A percentile compares a stretch with the other conserved stretches of the same genome.
These are phyloP conservation scores for Danaus plexippus DNA, from an alignment of 1,140 invertebrate genomes.

Conservation along the genomic window DNA sequence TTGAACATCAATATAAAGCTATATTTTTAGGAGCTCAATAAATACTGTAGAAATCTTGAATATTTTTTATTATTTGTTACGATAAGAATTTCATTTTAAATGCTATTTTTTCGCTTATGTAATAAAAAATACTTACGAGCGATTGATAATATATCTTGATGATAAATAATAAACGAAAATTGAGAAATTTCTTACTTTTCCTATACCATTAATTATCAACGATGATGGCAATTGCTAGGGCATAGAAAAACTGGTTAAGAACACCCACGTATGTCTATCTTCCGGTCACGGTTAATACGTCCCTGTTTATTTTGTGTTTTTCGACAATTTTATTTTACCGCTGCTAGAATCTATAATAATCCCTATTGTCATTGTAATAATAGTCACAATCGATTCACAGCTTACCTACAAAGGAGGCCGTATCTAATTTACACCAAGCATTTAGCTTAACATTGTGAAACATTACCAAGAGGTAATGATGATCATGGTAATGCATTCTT, in stretches of 20 bases:
- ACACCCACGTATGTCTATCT: slow-evolving; percentile 59
- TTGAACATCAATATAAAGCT: too few species aligned
- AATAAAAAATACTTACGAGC: too few species aligned
- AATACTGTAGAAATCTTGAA: too few species aligned
- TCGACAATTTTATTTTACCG: slow-evolving; percentile 31
- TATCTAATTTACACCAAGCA: slow-evolving; percentile 62
- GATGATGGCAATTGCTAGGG: slow-evolving; percentile 13
- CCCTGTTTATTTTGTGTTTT: slow-evolving; percentile 56
- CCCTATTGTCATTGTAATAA: slow-evolving; percentile 33
- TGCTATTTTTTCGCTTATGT: too few species aligned
- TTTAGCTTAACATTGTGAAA: slow-evolving; percentile 68
- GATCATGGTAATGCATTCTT: slow-evolving; percentile 57
- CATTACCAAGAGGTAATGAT: slow-evolving; percentile 60
- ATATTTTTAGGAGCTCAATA: too few species aligned
- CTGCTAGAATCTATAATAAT: slow-evolving; percentile 31
- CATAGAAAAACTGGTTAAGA: slow-evolving; percentile 39
- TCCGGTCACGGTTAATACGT: slow-evolving; percentile 56
- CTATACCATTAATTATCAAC: too few species aligned
- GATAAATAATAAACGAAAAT: slow-evolving; percentile 13
- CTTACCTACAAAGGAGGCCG: slow-evolving; percentile 27
- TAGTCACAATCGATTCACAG: slow-evolving; percentile 19
- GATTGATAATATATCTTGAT: slow-evolving; percentile 28
- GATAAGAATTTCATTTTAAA: too few species aligned
- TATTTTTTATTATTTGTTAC: too few species aligned
- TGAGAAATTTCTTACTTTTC: too few species aligned